Percentiles rank a stretch among this genome's conserved stretches.
Conservation (phyloP, 2,797 vertebrate genomes). For the Anas acuta region DNA sequence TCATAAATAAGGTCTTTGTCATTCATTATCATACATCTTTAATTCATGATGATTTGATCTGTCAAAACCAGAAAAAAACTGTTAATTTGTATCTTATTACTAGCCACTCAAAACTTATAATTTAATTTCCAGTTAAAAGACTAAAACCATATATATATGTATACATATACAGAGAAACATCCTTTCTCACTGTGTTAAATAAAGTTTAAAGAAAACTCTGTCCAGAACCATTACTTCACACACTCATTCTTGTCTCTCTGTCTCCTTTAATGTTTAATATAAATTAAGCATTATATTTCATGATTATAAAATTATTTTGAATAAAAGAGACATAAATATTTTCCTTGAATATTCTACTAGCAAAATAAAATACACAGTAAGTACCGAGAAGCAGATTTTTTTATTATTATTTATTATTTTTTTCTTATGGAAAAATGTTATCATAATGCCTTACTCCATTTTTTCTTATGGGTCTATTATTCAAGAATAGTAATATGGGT, state of each 20-base stretch:
- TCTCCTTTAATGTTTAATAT: neutral
- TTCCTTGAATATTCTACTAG: neutral
- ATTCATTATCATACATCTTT: neutral
- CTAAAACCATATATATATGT: neutral
- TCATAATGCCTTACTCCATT: neutral
- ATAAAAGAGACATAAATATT: neutral
- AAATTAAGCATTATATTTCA: neutral
- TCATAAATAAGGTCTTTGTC: neutral
- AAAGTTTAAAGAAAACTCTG: neutral
- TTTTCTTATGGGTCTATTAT: neutral
- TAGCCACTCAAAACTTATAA: neutral
- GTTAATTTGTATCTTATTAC: neutral
- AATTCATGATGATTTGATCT: neutral
- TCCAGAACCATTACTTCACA: neutral
- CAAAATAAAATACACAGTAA: neutral
- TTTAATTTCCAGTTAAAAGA: neutral
- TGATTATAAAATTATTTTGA: neutral
- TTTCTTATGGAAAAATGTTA: neutral
- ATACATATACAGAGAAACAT: neutral
- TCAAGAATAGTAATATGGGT: neutral
- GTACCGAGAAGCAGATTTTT: neutral
- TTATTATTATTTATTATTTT: neutral
- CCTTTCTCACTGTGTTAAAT: neutral
- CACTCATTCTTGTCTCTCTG: neutral
- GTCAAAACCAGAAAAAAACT: neutral